Evolutionary conservation across 2,113 vertebrate genomes (phyloP), one percentile per base, ranked within the genome.

Genomic region (Acanthochromis polyacanthus): DNA sequence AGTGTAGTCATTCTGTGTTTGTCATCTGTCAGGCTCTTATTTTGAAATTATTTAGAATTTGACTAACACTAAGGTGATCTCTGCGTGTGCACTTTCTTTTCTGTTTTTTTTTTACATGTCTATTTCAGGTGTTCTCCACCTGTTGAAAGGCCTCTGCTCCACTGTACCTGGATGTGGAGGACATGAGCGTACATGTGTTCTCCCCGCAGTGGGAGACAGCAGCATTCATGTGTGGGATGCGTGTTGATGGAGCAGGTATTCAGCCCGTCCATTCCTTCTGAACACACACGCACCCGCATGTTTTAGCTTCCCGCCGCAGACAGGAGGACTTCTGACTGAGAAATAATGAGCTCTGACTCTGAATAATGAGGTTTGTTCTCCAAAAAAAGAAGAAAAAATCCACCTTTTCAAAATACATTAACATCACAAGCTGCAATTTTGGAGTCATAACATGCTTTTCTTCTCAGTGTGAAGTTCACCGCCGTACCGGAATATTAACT

Each of bases 171-270:
- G 51, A 11, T 40, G 23, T 15, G 50, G 43, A 57, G 78, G 72
- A 74, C 80, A 72, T 78, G 79, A 78, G 57, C 3, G 7, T 45
- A 75, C 79, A 71, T 81, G 84, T 78, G 78, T 73, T 38, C 20
- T 67, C 51, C 0, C 58, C 20, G 14, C 1, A 55, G 50, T 3
- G 58, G 61, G 58, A 74, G 81, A 86, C 68, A 84, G 73, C 28
- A 65, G 68, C 17, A 50, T 69, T 85, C 81, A 75, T 60, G 75
- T 40, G 43, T 69, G 28, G 43, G 61, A 36, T 67, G 48, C 69
- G 53, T 84, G 81, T 76, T 86, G 78, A 90, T 78, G 58, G 72
- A 78, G 45, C 17, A 30, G 11, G 17, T 61, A 56, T 75, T 86
- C 75, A 80, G 63, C 57, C 25, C 43, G 53, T 80, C 69, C 61